phyloP scores from a whole-genome alignment of 2,888 invertebrate species.

The Lottia scabra region DNA sequence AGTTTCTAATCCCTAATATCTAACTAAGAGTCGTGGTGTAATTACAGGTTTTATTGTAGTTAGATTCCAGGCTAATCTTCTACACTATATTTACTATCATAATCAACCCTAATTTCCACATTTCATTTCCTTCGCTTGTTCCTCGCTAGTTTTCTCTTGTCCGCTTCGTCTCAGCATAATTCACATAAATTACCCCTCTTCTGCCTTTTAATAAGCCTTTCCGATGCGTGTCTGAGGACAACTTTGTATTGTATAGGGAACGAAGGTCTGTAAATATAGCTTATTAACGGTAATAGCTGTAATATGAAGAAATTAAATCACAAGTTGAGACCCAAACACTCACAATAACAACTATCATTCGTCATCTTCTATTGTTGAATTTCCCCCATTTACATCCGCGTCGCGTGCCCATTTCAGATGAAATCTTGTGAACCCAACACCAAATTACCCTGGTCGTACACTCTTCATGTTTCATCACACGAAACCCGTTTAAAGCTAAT shows the following conservation, averaged over 20 bases:
- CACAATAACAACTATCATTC: too few species aligned
- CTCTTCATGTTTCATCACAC: background rate
- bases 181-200: background rate
- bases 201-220: background rate
- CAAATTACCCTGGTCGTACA: background rate
- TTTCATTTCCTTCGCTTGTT: background rate
- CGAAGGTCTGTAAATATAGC: too few species aligned
- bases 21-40: too few species aligned
- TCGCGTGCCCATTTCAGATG: background rate
- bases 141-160: background rate
- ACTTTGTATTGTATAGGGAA: background rate
- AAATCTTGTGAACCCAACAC: background rate
- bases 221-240: background rate
- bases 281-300: too few species aligned
- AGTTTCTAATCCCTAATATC: too few species aligned
- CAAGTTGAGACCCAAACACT: too few species aligned
- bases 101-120: constrained; percentile 3
- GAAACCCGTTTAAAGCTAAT: background rate
- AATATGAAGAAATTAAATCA: too few species aligned
- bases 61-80: too few species aligned
- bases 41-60: too few species aligned
- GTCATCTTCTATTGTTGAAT: background rate
- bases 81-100: too few species aligned
- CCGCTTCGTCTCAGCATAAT: background rate
- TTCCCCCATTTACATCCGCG: background rate